Evolutionary conservation across 2,113 vertebrate species (phyloP).

Genomic region (Phaethornis superciliosus): DNA sequence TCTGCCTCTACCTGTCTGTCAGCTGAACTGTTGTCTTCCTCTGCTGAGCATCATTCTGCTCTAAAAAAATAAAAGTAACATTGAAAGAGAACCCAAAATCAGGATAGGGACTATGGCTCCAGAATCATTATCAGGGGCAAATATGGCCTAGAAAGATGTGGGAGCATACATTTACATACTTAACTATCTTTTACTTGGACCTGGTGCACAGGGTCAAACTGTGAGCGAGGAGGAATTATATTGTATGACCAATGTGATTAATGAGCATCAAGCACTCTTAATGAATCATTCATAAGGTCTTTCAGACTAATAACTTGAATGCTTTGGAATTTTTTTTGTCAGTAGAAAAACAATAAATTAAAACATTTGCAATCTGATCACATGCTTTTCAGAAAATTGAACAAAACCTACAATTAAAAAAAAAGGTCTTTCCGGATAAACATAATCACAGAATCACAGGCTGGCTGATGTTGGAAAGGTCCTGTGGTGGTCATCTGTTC

Average conservation of each 20-base stretch:
- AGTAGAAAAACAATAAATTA: not conserved
- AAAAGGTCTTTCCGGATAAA: not conserved
- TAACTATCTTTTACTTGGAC: not conserved
- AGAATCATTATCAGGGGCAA: not conserved
- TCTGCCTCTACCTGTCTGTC: not conserved
- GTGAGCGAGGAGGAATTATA: not conserved
- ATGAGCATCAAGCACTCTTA: not conserved
- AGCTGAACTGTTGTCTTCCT: not conserved
- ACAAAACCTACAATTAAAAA: not conserved
- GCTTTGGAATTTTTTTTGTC: not conserved
- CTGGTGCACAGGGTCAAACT: not conserved
- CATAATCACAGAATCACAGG: not conserved
- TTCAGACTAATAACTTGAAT: not conserved
- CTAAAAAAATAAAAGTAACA: not conserved
- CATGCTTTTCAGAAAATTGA: not conserved
- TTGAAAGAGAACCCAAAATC: not conserved
- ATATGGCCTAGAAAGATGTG: not conserved
- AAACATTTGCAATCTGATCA: not conserved
- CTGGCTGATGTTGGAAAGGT: not conserved
- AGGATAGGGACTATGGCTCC: not conserved
- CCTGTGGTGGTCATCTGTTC: accelerated
- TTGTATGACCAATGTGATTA: not conserved
- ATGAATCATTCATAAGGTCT: not conserved
- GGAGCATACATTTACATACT: not conserved
- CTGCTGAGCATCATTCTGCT: not conserved